Conservation (phyloP, 2,797 vertebrate species). For the Pangasius djambal region DNA sequence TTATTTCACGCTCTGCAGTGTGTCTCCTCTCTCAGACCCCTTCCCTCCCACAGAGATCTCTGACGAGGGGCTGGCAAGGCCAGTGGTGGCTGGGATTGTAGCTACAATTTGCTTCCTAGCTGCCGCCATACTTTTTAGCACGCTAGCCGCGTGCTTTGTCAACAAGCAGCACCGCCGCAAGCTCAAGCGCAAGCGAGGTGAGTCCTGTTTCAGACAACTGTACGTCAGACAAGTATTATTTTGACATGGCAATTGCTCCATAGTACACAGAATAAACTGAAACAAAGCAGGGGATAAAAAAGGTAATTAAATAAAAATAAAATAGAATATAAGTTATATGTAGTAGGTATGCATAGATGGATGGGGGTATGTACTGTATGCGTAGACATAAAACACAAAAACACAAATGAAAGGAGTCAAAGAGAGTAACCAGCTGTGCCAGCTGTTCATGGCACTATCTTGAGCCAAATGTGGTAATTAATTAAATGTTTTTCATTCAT, state of each 20-base stretch:
- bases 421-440: not conserved
- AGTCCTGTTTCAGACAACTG: constrained; percentile 48
- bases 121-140: constrained; percentile 96
- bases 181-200: constrained; percentile 98
- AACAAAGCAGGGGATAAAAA: not conserved
- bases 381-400: not conserved
- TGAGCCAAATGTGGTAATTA: not conserved
- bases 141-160: constrained; percentile 96
- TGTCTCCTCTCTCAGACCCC: constrained; percentile 79
- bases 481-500: not conserved
- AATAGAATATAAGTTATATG: not conserved
- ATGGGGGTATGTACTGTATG: not conserved
- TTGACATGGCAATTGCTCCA: not conserved
- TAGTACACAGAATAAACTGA: not conserved
- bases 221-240: not conserved
- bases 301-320: not conserved
- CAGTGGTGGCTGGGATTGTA: constrained; percentile 95
- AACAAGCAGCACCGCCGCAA: constrained; percentile 98
- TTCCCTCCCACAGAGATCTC: constrained; percentile 92
- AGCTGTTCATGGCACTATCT: not conserved
- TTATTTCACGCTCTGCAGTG: constrained; percentile 58
- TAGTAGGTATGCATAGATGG: not conserved
- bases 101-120: constrained; percentile 99
- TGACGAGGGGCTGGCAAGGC: constrained; percentile 93
- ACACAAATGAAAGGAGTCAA: not conserved